Conservation (phyloP, 92 coral and sea anemone species). For the Pocillopora meandrina region DNA sequence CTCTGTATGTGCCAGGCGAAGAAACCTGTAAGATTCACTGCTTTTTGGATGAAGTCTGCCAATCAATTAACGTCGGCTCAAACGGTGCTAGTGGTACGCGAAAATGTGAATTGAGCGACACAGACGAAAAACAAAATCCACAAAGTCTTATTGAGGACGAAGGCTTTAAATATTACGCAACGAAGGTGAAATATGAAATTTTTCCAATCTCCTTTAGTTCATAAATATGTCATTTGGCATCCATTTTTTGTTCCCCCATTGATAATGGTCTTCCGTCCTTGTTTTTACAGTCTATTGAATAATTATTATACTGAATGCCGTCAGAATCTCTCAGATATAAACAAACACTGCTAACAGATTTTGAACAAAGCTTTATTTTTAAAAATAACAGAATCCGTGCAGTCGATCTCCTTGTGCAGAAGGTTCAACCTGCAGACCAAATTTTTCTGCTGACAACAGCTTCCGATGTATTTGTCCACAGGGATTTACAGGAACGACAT, state of each 20-base stretch:
- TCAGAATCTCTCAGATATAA: no score
- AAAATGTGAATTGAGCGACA: conserved; percentile 27
- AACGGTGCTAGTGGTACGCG: neutral
- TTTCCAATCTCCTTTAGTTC: neutral
- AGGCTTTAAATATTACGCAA: neutral
- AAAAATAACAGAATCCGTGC: conserved; percentile 17
- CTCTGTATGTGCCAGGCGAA: conserved; percentile 7
- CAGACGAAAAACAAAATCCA: conserved; percentile 6
- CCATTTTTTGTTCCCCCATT: neutral
- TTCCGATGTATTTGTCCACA: conserved; percentile 29
- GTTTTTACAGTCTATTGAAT: no score
- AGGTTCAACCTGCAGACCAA: conserved; percentile 23
- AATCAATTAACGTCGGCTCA: conserved; percentile 25
- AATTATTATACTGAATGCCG: no score
- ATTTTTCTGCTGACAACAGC: conserved; percentile 15
- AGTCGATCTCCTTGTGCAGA: conserved; percentile 4
- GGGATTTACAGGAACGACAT: conserved; percentile 14
- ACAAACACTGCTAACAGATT: neutral
- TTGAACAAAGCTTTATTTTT: neutral
- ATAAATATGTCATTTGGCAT: neutral
- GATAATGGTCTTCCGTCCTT: no score
- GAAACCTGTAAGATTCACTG: conserved; percentile 21
- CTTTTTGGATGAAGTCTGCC: conserved; percentile 15
- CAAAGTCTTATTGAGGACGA: neutral
- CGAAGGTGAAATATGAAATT: neutral